Base-by-base conservation (phyloP, 2,113 vertebrate genomes). In the Channa argus region DNA sequence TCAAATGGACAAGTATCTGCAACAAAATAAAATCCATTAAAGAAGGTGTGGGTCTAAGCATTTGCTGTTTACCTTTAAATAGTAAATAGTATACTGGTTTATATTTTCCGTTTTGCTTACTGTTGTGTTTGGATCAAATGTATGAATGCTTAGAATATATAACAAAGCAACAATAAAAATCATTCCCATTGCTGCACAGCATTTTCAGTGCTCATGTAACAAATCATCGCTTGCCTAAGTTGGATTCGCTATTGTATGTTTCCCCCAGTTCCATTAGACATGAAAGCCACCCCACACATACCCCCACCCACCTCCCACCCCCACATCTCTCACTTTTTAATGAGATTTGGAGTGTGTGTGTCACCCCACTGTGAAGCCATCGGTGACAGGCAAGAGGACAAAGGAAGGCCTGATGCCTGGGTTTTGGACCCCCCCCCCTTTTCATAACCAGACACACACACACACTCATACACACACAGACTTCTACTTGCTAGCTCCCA, bases 331-430 rank as follows among this genome's bases (percentile, higher is more conserved):
- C 85, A 89, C 85, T 90, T 91, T 92, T 91, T 92, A 92, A 92
- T 92, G 85, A 91, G 92, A 91, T 90, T 91, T 90, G 78, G 82
- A 89, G 85, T 79, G 82, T 83, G 79, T 77, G 78, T 74, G 80
- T 91, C 80, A 74, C 81, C 89, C 90, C 86, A 90, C 91, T 90
- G 90, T 66, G 87, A 90, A 85, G 86, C 92, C 90, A 89, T 89
- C 80, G 59, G 90, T 85, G 88, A 86, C 90, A 88, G 81, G 83
- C 76, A 72, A 62, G 64, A 90, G 91, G 91, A 94, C 93, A 94
- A 94, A 94, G 82, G 87, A 82, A 92, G 77, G 82, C 87, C 87
- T 78, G 71, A 88, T 87, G 77, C 91, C 73, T 60, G 45, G 77
- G 75, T 79, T 88, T 85, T 64, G 62, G 65, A 47, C 34, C 73